phyloP scores from a whole-genome alignment of 2,888 invertebrate genomes.

The Sinotaia quadrata region DNA sequence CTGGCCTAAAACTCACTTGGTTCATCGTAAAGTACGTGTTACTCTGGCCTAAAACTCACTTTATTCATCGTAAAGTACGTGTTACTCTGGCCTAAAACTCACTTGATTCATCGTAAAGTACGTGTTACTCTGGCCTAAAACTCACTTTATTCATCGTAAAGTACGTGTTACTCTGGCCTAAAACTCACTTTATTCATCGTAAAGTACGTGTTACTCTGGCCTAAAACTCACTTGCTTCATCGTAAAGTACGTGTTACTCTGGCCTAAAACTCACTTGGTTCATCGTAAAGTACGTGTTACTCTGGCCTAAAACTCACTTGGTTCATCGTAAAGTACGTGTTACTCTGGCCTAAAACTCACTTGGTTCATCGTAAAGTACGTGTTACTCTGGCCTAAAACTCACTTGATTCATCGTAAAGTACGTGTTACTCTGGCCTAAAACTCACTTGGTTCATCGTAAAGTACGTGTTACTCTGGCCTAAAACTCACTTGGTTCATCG shows the following conservation, averaged over 20 bases:
- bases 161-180: slow-evolving; percentile 67
- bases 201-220: slow-evolving; percentile 67
- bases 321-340: slow-evolving; percentile 55
- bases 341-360: slow-evolving; percentile 57
- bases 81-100: not conserved
- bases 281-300: slow-evolving; percentile 61
- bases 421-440: slow-evolving; percentile 69
- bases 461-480: not conserved
- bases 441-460: not conserved
- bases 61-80: not conserved
- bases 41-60: not conserved
- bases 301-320: slow-evolving; percentile 47
- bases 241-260: slow-evolving; percentile 65
- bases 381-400: slow-evolving; percentile 64
- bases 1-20: slow-evolving; percentile 45
- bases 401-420: slow-evolving; percentile 37
- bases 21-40: not conserved
- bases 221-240: not conserved
- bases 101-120: slow-evolving; percentile 38
- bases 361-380: slow-evolving; percentile 47
- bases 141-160: slow-evolving; percentile 35
- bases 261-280: slow-evolving; percentile 29
- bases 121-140: slow-evolving; percentile 68
- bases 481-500: not conserved
- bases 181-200: slow-evolving; percentile 2